Conservation (phyloP, 2,888 invertebrate species). For the Archaeoteleia sp. region DNA sequence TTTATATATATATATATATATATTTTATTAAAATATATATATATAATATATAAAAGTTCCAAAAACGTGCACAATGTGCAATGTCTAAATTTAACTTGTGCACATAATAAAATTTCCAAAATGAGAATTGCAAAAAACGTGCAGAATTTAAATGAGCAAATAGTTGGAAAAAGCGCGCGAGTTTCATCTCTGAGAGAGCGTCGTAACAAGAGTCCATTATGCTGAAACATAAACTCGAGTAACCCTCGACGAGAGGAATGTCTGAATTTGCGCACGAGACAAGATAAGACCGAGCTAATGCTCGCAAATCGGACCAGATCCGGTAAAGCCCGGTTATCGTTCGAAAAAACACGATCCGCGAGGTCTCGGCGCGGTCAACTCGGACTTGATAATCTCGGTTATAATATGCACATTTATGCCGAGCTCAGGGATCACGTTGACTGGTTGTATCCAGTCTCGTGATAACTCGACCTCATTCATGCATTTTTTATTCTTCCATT, state of each 20-base stretch:
- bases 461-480: conserved; percentile 44
- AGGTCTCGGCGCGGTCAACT: conserved; percentile 63
- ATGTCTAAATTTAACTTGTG: no score
- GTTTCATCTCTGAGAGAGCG: no score
- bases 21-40: no score
- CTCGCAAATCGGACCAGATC: conserved; percentile 50
- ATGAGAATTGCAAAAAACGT: no score
- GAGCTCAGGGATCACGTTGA: conserved; percentile 17
- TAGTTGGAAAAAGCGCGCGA: no score
- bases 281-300: conserved; percentile 21
- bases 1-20: no score
- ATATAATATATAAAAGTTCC: no score
- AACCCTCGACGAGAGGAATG: conserved; percentile 45
- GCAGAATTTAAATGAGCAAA: no score
- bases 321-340: conserved; percentile 69
- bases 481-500: no score
- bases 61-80: no score
- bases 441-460: conserved; percentile 38
- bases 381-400: conserved; percentile 62
- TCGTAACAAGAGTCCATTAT: no score
- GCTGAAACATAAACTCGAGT: conserved; percentile 46
- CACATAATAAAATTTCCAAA: no score
- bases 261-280: conserved; percentile 26
- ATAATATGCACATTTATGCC: conserved; percentile 31
- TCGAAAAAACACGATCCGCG: conserved; percentile 62